Conservation (phyloP, 2,888 invertebrate genomes). For the Boloria euphrosyne region DNA sequence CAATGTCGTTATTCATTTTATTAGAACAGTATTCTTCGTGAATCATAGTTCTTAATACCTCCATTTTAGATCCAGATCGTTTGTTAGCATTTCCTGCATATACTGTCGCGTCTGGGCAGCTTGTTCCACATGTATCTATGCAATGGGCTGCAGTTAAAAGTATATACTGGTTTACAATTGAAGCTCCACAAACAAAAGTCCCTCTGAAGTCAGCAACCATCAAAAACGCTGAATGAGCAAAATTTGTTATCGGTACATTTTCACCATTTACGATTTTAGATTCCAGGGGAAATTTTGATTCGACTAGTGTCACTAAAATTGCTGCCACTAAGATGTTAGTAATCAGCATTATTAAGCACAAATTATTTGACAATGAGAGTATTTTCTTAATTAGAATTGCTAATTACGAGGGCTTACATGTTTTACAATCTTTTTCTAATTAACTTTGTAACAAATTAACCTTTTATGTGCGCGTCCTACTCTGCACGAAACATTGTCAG, state of each 20-base stretch:
- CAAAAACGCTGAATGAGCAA: conserved; percentile 46
- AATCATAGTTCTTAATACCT: background rate
- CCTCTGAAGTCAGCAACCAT: conserved; percentile 15
- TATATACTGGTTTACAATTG: conserved; percentile 49
- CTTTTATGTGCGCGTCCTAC: too few species aligned
- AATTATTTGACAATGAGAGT: background rate
- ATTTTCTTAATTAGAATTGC: background rate
- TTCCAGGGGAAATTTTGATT: conserved; percentile 28
- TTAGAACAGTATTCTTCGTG: conserved; percentile 20
- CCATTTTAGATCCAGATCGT: conserved; percentile 22
- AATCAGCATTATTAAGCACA: background rate
- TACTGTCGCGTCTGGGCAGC: conserved; percentile 16
- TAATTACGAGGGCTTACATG: background rate
- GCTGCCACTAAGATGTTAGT: conserved; percentile 11
- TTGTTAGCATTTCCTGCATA: conserved; percentile 43
- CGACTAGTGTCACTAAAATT: background rate
- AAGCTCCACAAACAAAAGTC: conserved; percentile 47
- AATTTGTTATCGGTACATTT: conserved; percentile 39
- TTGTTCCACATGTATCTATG: conserved; percentile 35
- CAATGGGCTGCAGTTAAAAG: conserved; percentile 53
- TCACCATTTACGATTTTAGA: conserved; percentile 42
- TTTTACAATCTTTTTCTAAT: too few species aligned
- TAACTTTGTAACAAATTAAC: too few species aligned
- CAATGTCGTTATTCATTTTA: conserved; percentile 28
- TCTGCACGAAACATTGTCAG: too few species aligned